Evolutionary conservation across 2,888 invertebrate species (phyloP).

Genomic region (Agonopterix alstromeriana): DNA sequence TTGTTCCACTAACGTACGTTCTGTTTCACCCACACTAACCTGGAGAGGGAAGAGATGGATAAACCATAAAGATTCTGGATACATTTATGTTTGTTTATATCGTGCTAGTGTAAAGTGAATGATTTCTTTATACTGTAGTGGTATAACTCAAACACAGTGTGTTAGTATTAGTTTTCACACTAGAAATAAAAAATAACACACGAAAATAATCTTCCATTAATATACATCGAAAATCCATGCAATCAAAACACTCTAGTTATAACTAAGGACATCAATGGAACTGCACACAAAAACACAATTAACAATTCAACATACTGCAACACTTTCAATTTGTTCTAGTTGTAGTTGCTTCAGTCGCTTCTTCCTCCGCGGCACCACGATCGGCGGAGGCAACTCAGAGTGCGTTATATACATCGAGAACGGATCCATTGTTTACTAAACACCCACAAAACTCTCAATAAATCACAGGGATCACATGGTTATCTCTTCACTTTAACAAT

Average conservation of each 20-base stretch:
- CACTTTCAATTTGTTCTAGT: constrained; percentile 1
- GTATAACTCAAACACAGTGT: neutral
- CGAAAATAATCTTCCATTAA: neutral
- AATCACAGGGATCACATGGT: constrained; percentile 28
- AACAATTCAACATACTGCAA: constrained; percentile 5
- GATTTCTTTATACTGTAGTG: neutral
- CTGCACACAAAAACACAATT: neutral
- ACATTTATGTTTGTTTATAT: neutral
- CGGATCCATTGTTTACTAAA: constrained; percentile 47
- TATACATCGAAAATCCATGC: constrained; percentile 1
- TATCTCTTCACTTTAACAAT: constrained; percentile 32
- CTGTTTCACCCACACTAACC: constrained; percentile 70
- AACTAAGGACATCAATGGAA: neutral
- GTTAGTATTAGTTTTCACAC: neutral
- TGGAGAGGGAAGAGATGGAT: constrained; percentile 15
- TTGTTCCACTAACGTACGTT: constrained; percentile 89
- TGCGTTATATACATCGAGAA: constrained; percentile 66
- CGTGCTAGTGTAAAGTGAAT: neutral
- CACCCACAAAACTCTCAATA: constrained; percentile 20
- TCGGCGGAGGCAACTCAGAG: constrained; percentile 58
- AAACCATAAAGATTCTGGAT: neutral
- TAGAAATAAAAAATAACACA: neutral
- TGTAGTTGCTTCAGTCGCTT: constrained; percentile 60
- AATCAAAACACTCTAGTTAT: neutral
- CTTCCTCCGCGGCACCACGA: constrained; percentile 62